phyloP scores from a whole-genome alignment of 2,797 vertebrate species.

The Oryzias sinensis region DNA sequence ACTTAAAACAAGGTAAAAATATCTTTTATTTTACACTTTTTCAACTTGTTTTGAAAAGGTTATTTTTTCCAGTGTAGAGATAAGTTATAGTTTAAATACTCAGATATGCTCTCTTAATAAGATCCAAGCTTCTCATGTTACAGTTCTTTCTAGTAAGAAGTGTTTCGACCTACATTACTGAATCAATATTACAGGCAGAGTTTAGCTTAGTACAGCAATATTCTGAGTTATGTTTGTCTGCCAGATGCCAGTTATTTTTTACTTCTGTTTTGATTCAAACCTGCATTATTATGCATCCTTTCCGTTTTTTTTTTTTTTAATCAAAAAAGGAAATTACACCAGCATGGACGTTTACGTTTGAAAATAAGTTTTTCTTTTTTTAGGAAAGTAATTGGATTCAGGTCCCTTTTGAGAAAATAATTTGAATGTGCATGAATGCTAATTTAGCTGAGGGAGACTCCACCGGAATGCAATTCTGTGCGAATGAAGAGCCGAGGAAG shows the following conservation, averaged over 20 bases:
- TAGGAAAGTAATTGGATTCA: too few species aligned
- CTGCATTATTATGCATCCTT: too few species aligned
- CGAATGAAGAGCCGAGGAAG: slow-evolving; percentile 18
- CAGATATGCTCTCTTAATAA: slow-evolving; percentile 31
- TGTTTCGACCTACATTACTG: slow-evolving; percentile 30
- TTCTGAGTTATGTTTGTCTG: neutral
- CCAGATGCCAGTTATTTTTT: neutral
- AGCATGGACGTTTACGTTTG: too few species aligned
- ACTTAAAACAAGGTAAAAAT: too few species aligned
- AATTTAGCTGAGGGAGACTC: slow-evolving; percentile 5
- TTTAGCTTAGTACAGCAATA: slow-evolving; percentile 1
- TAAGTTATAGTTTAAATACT: slow-evolving; percentile 32
- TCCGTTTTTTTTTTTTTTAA: too few species aligned
- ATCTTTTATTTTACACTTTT: too few species aligned
- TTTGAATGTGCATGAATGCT: neutral
- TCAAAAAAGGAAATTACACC: too few species aligned
- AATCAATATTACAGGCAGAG: slow-evolving; percentile 10
- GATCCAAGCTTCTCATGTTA: slow-evolving; percentile 8
- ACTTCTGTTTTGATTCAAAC: neutral
- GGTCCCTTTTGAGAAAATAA: too few species aligned
- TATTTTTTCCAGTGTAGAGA: slow-evolving; percentile 20
- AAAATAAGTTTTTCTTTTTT: too few species aligned
- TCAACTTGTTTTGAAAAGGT: too few species aligned
- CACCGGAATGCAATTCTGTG: slow-evolving; percentile 14
- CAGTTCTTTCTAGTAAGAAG: slow-evolving; percentile 27